Evolutionary conservation across 2,797 vertebrate species (phyloP), one percentile per base, ranked within the genome.

Genomic region (Lagocephalus sceleratus): DNA sequence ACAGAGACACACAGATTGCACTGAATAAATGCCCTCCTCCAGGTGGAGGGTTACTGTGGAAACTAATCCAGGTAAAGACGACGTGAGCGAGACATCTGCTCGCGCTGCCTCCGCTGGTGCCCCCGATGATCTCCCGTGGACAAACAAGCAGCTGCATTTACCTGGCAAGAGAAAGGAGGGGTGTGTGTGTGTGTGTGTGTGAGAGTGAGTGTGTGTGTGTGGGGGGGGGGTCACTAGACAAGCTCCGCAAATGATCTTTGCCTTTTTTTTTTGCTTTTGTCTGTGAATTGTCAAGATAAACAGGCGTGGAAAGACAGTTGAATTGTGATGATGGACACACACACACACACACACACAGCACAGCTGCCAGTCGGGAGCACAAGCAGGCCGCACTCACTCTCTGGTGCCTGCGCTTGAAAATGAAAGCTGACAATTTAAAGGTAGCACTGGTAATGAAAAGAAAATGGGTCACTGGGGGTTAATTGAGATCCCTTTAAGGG

Each of bases 61-160:
- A 68, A 92, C 88, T 90, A 91, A 93, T 91, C 89, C 90, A 84
- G 70, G 81, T 79, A 66, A 73, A 77, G 85, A 84, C 84, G 86
- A 88, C 82, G 84, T 67, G 85, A 87, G 81, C 75, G 46, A 81
- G 88, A 87, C 89, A 91, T 90, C 89, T 92, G 90, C 80, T 87
- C 69, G 5, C 21, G 20, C 47, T 51, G 50, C 75, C 78, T 86
- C 78, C 80, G 60, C 68, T 85, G 73, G 52, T 54, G 17, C 42
- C 76, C 71, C 35, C 32, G 0, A 42, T 74, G 73, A 68, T 60
- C 82, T 66, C 65, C 47, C 42, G 8, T 8, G n/a, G 73, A 74
- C 71, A 66, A 59, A 63, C 53, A 71, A 62, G 70, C 76, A 66
- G 60, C 64, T 63, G 70, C 49, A 63, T 51, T 63, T n/a, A 65